phyloP scores from a whole-genome alignment of 2,113 vertebrate species.

The Chloropsis hardwickii region DNA sequence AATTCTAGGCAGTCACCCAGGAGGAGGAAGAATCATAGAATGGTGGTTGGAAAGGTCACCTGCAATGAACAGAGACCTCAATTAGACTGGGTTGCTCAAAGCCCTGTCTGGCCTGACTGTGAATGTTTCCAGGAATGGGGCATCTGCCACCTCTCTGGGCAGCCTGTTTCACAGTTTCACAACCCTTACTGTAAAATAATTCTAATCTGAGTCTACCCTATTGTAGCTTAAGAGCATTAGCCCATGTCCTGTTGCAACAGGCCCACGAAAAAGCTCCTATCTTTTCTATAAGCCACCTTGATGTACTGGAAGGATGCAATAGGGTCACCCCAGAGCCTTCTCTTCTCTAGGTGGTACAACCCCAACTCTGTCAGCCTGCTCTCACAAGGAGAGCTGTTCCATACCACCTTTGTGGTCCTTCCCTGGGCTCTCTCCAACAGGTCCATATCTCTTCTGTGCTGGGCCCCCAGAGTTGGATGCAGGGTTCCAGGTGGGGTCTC shows the following conservation, averaged over 20 bases:
- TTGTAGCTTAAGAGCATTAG: neutral
- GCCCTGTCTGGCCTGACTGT: neutral
- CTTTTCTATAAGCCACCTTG: neutral
- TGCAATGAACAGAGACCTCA: neutral
- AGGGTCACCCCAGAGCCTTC: neutral
- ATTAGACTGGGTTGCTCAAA: neutral
- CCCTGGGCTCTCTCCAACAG: rapidly evolving
- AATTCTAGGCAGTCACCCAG: neutral
- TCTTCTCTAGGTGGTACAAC: neutral
- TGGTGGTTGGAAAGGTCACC: neutral
- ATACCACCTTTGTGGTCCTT: rapidly evolving
- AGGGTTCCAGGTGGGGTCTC: neutral
- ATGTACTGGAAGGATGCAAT: neutral
- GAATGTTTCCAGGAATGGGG: neutral
- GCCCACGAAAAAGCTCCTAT: too few species aligned
- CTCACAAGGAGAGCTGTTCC: neutral
- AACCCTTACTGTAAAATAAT: neutral
- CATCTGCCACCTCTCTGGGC: neutral
- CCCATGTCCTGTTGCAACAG: neutral
- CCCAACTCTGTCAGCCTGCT: neutral
- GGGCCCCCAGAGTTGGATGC: neutral
- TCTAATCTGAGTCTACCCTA: neutral
- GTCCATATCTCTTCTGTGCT: rapidly evolving
- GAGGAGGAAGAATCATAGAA: neutral
- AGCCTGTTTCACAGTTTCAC: neutral